Percentiles rank a stretch among this genome's conserved stretches.
Evolutionary conservation across 2,797 vertebrate genomes (phyloP).

Genomic region (Vipera ursinii): DNA sequence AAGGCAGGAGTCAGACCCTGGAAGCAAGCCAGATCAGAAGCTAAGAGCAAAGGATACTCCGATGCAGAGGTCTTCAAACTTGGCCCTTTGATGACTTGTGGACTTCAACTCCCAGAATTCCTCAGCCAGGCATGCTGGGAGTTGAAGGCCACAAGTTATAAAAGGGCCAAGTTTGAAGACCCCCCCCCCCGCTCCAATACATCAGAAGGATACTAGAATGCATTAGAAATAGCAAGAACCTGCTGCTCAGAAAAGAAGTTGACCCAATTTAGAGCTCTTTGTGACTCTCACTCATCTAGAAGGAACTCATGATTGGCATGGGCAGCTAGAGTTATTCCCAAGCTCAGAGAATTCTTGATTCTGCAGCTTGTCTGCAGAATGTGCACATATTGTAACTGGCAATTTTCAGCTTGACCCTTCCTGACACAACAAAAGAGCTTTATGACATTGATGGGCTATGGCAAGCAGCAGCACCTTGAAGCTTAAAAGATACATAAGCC

Average conservation of each 20-base stretch:
- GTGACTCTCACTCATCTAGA: not conserved
- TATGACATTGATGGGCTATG: not conserved
- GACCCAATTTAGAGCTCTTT: not conserved
- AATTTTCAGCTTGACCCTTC: not conserved
- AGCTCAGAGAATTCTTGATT: not conserved
- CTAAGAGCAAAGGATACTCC: not conserved
- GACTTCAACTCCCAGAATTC: no score
- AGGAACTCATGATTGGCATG: no score
- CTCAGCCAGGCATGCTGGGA: no score
- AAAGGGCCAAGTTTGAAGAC: no score
- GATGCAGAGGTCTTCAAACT: no score
- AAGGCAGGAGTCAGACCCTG: not conserved
- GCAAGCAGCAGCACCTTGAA: not conserved
- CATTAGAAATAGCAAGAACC: not conserved
- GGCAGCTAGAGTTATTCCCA: no score
- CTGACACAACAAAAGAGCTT: not conserved
- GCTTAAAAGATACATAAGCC: not conserved
- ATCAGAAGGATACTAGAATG: not conserved
- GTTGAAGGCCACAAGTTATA: no score
- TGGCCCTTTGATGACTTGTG: no score
- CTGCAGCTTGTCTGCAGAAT: not conserved
- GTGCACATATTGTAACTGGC: not conserved
- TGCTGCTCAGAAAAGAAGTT: not conserved
- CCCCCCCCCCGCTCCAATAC: no score
- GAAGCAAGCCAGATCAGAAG: not conserved